Conservation (phyloP, 2,797 vertebrate genomes). For the Characodon lateralis region DNA sequence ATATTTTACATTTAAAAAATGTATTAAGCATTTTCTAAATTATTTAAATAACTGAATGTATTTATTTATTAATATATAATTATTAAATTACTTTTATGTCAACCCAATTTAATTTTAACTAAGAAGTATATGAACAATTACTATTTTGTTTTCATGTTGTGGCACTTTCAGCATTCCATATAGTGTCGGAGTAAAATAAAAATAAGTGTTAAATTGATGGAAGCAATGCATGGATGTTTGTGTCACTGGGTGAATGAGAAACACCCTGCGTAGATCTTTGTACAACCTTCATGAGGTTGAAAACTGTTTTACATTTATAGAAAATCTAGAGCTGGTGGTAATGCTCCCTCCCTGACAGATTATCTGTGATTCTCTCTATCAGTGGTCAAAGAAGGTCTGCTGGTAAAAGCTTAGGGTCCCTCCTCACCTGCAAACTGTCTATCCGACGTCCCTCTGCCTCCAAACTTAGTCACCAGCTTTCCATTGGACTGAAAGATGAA, state of each 20-base stretch:
- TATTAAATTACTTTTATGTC: not conserved
- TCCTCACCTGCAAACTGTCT: conserved; percentile 91
- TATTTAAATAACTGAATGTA: not conserved
- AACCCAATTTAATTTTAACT: not conserved
- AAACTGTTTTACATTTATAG: not conserved
- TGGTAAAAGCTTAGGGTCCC: not conserved
- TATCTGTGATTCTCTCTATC: not conserved
- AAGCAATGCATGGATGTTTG: not conserved
- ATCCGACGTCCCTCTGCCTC: conserved; percentile 89
- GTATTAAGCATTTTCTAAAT: not conserved
- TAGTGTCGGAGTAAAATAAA: not conserved
- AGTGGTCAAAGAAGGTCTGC: not conserved
- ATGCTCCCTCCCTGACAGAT: not conserved
- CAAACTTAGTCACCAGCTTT: conserved; percentile 93
- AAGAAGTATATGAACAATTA: not conserved
- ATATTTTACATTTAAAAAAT: no score
- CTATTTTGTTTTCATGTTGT: not conserved
- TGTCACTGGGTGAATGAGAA: not conserved
- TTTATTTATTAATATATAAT: not conserved
- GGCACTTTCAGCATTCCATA: not conserved
- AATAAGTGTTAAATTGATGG: not conserved
- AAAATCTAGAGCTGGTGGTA: not conserved
- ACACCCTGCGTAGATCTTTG: not conserved
- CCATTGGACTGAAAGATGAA: conserved; percentile 98
- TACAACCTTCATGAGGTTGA: not conserved